Percentiles rank a stretch among this genome's conserved stretches.
Evolutionary conservation across 2,113 vertebrate genomes (phyloP).

Genomic region (Polyodon spathula): DNA sequence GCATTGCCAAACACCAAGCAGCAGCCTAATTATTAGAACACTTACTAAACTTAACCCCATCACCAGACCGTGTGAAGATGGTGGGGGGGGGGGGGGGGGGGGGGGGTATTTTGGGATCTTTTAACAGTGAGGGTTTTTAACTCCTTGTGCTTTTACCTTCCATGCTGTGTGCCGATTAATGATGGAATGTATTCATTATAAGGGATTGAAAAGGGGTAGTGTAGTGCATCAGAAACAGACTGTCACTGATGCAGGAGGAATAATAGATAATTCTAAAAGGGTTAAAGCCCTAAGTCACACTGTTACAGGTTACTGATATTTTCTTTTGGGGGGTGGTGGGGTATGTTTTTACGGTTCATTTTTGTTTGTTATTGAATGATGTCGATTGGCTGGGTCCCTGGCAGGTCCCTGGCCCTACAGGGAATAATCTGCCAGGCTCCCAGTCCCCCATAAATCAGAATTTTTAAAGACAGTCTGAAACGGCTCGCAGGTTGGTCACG

Average conservation of each 20-base stretch:
- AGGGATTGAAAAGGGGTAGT: background rate
- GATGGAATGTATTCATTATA: background rate
- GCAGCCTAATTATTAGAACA: conserved; percentile 84
- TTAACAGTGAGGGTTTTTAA: conserved; percentile 45
- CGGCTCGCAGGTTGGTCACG: conserved; percentile 30
- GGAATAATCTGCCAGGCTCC: conserved; percentile 21
- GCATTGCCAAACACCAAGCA: conserved; percentile 63
- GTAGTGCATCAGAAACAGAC: background rate
- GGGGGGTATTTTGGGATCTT: conserved; percentile 37
- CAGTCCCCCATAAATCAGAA: conserved; percentile 50
- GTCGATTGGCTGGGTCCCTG: no score
- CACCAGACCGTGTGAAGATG: conserved; percentile 61
- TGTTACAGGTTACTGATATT: no score
- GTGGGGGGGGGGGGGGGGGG: conserved; percentile 23
- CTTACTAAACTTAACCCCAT: conserved; percentile 73
- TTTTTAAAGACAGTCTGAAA: conserved; percentile 37
- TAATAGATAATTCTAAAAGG: background rate
- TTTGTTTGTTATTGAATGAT: no score
- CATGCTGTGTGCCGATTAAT: background rate
- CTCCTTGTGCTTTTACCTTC: conserved; percentile 35
- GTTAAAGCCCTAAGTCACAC: conserved; percentile 23
- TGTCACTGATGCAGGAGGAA: background rate
- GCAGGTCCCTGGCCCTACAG: conserved; percentile 23
- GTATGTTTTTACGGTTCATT: no score
- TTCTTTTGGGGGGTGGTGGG: no score